Evolutionary conservation across 2,797 vertebrate genomes (phyloP), one percentile per base, ranked within the genome.

Genomic region (Xenopus petersii): DNA sequence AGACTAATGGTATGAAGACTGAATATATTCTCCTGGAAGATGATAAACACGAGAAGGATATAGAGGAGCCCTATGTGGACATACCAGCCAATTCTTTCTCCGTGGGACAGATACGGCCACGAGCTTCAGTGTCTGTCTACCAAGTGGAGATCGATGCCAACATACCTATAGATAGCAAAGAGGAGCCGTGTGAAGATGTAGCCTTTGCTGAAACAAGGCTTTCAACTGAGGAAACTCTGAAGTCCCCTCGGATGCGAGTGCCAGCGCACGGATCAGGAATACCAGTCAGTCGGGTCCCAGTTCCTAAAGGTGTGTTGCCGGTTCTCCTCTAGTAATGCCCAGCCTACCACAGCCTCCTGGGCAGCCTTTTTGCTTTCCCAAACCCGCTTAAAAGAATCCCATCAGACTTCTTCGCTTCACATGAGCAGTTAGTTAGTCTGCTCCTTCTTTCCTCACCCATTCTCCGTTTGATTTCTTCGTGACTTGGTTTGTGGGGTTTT

Each of bases 291-390:
- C 85, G 84, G 0, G 87, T 90, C 66, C 90, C 90, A 61, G 84
- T 87, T 69, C 84, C 81, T 33, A 91, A 87, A 92, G 91, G 89
- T 92, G 86, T 87, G 88, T 82, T 80, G 47, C 8, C n/a, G 60
- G 0, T 60, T 81, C 70, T 49, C 75, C 75, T 77, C 70, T 67
- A 48, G n/a, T 73, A 70, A 46, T 78, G 58, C 12, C 73, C 24
- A 26, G 73, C 81, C 84, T 87, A 80, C 66, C 66, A 77, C 71
- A 48, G 65, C 71, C 77, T 77, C 51, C 80, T 24, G 10, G 83
- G 71, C 79, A 56, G 71, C 60, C 61, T 79, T 70, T 30, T 64
- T 73, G 71, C 68, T 80, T 79, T 79, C 0, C 5, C 7, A 62
- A 62, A 81, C 73, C 82, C 66, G 84, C 88, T 86, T 86, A 73